Percentiles rank a stretch among this genome's conserved stretches.
Evolutionary conservation across 1,140 invertebrate species (phyloP).

Genomic region (Anthonomus grandis): DNA sequence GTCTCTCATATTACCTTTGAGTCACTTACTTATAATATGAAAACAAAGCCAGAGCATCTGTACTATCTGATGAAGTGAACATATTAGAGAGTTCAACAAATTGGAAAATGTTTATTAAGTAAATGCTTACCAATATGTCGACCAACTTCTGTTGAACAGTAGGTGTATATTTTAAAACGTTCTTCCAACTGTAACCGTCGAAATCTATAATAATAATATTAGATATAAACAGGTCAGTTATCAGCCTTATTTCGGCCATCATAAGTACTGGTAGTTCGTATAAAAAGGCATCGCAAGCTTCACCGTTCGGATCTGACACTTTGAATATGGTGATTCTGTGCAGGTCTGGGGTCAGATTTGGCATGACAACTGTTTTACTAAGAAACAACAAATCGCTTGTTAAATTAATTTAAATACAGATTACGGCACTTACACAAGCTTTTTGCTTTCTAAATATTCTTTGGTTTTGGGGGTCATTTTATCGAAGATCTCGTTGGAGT

Average conservation of each 20-base stretch:
- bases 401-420: background rate
- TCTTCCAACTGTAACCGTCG: slow-evolving; percentile 13
- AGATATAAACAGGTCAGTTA: slow-evolving; percentile 19
- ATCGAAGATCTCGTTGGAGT: slow-evolving; percentile 22
- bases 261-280: slow-evolving; percentile 24
- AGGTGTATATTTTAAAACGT: slow-evolving; percentile 30
- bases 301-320: slow-evolving; percentile 18
- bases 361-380: slow-evolving; percentile 24
- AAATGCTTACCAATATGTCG: slow-evolving; percentile 28
- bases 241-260: slow-evolving; percentile 26
- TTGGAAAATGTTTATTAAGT: background rate
- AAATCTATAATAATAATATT: slow-evolving; percentile 27
- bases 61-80: background rate
- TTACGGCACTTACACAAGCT: slow-evolving; percentile 15
- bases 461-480: slow-evolving; percentile 15
- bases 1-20: background rate
- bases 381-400: slow-evolving; percentile 2
- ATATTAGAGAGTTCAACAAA: slow-evolving; percentile 4
- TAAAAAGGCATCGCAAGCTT: slow-evolving; percentile 19
- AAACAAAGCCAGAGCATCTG: background rate
- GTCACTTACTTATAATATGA: background rate
- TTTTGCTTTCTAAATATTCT: slow-evolving; percentile 15
- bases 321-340: slow-evolving; percentile 26
- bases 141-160: slow-evolving; percentile 25
- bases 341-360: slow-evolving; percentile 27